These are phyloP conservation scores for Menura novaehollandiae DNA, from an alignment of 2,113 vertebrate genomes.

Conservation along the genomic window DNA sequence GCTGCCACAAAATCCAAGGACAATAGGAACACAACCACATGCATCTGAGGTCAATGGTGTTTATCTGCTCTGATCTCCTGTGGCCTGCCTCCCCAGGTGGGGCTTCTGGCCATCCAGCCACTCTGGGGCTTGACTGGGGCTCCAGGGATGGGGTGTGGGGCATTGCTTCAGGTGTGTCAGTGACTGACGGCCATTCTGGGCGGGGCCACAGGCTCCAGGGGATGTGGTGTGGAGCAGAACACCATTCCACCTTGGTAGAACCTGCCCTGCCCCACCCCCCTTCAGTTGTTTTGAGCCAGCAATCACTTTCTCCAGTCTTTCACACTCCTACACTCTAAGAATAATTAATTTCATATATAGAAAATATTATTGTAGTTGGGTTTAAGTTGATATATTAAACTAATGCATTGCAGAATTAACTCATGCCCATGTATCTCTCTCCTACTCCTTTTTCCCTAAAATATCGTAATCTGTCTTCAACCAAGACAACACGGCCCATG, in stretches of 20 bases:
- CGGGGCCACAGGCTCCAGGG: not conserved
- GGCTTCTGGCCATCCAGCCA: no score
- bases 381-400: not conserved
- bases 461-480: not conserved
- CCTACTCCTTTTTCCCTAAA: fast-evolving
- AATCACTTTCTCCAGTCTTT: not conserved
- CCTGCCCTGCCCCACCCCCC: fast-evolving
- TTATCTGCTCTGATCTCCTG: no score
- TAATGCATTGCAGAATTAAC: not conserved
- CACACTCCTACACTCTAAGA: no score
- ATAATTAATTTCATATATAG: not conserved
- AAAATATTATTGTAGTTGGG: not conserved
- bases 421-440: fast-evolving
- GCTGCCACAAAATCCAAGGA: no score
- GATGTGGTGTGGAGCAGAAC: not conserved
- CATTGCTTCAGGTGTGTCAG: not conserved
- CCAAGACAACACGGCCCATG: fast-evolving
- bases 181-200: not conserved
- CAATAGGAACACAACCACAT: no score
- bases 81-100: no score
- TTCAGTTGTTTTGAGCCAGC: not conserved
- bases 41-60: no score
- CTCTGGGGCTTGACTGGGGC: not conserved
- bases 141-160: fast-evolving
- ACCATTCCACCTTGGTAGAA: not conserved